Base-by-base conservation (phyloP, 2,888 invertebrate genomes). In the Rhagium mordax region DNA sequence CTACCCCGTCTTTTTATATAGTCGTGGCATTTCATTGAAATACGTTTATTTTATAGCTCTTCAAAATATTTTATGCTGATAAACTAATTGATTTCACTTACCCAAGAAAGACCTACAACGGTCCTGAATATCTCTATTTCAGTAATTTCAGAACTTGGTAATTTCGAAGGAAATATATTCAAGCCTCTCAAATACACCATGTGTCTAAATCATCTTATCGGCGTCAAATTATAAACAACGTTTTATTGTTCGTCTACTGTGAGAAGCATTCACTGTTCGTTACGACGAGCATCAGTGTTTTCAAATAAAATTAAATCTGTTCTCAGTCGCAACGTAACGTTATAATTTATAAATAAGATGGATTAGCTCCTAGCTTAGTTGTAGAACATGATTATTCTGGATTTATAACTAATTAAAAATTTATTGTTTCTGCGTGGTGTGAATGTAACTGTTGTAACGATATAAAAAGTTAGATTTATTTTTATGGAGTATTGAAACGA, bases 401-500 rank as follows among this genome's bases (percentile, higher is more conserved):
- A 72, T 72, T 72, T 72, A 72, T 72, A 64, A 49, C 69, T 72
- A 69, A 72, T 72, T 61, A 72, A 55, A 60, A 57, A 59, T 64
- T 72, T 69, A 69, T 69, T 48, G 64, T 67, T 69, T 69, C 69
- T 72, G 57, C 55, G 49, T 27, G 15, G 29, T 51, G 51, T 51
- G 10, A 51, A 51, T 51, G 51, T 51, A 20, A 60, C 64, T 41
- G 59, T 24, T 65, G 69, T 29, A n/a, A 49, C 59, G n/a, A 41
- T 41, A 53, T 69, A 70, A 21, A 48, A 72, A 69, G 55, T 24
- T 15, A 55, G 64, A 76, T 76, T 71, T 76, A 71, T 73, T 64
- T 71, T 65, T 57, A 65, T 51, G 69, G 69, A 21, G 69, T 71
- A 76, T 76, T 59, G 75, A 71, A 74, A 76, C 49, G 53, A 60